phyloP scores from a whole-genome alignment of 2,888 invertebrate genomes.

The Rhamphomyia laevipes region DNA sequence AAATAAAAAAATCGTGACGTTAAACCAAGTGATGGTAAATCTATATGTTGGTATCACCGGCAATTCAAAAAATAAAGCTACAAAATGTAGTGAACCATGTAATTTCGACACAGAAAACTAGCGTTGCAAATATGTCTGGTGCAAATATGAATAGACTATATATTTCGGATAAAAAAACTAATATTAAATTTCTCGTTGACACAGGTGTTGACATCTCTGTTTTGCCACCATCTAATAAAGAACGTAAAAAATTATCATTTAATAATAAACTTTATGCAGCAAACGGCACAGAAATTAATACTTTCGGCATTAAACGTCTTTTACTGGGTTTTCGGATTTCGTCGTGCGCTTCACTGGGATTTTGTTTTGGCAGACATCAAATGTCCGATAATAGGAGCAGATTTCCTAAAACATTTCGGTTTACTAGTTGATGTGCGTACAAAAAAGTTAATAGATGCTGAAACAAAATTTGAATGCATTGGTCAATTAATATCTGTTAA shows the following conservation, averaged over 20 bases:
- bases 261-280: background rate
- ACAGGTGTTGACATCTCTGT: slow-evolving; percentile 4
- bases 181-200: slow-evolving; percentile 4
- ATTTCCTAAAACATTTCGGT: slow-evolving; percentile 8
- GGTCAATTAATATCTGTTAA: background rate
- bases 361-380: slow-evolving; percentile 11
- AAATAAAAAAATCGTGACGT: too few species aligned
- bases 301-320: slow-evolving; percentile 2
- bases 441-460: too few species aligned
- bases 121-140: too few species aligned
- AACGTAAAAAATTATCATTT: background rate
- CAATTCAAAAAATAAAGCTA: too few species aligned
- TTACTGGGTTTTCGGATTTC: slow-evolving; percentile 11
- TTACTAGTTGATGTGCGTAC: slow-evolving; percentile 7
- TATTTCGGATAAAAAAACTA: background rate
- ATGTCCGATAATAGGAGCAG: slow-evolving; percentile 9
- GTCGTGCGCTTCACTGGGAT: slow-evolving; percentile 3
- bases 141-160: background rate
- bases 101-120: too few species aligned
- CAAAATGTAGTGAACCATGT: too few species aligned
- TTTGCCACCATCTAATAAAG: background rate
- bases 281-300: slow-evolving; percentile 1
- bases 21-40: too few species aligned
- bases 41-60: too few species aligned
- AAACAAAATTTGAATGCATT: background rate